phyloP scores from a whole-genome alignment of 2,888 invertebrate genomes.

The Synanthedon formicaeformis region DNA sequence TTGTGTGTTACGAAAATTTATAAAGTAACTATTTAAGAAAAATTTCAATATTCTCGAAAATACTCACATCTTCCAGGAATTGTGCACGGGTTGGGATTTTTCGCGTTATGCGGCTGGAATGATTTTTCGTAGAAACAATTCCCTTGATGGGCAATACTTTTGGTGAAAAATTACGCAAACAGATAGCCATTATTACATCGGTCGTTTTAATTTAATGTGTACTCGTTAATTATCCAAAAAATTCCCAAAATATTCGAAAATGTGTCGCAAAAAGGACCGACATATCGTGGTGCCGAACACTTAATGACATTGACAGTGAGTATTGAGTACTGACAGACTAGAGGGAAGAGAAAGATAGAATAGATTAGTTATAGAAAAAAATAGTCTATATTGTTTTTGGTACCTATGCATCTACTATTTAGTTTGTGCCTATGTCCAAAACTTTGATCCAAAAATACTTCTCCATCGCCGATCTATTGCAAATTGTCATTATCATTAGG shows the following conservation, averaged over 20 bases:
- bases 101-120: conserved; percentile 60
- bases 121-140: conserved; percentile 65
- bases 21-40: neutral
- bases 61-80: conserved; percentile 69
- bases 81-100: conserved; percentile 58
- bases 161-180: conserved; percentile 67
- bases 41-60: conserved; percentile 4
- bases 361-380: neutral
- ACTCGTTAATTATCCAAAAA: conserved; percentile 17
- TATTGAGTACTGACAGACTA: too few species aligned
- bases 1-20: too few species aligned
- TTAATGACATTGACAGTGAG: neutral
- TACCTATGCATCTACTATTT: too few species aligned
- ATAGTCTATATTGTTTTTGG: too few species aligned
- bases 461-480: too few species aligned
- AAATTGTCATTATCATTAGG: too few species aligned
- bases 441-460: too few species aligned
- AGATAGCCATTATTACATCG: conserved; percentile 65
- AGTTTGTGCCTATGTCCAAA: too few species aligned
- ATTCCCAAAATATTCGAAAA: conserved; percentile 31
- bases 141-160: conserved; percentile 67
- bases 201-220: conserved; percentile 1
- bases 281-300: conserved; percentile 22
- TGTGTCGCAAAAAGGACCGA: conserved; percentile 30
- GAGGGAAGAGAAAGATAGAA: neutral